Conservation (phyloP, 2,888 invertebrate genomes). For the Zygothrica quintamaculata region DNA sequence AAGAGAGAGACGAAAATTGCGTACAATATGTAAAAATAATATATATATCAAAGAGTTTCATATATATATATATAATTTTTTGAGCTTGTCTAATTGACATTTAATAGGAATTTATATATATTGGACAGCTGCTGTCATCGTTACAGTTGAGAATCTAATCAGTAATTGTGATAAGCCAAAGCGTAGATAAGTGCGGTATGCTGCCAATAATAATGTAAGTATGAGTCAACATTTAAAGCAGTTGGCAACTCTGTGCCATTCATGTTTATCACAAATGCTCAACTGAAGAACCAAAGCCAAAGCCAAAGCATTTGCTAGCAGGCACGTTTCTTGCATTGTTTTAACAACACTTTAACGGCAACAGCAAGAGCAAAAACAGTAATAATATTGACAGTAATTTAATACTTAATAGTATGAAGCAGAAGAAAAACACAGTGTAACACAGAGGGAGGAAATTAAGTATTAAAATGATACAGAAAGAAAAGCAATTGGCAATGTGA, state of each 20-base stretch:
- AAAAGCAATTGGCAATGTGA: too few species aligned
- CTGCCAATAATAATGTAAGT: background rate
- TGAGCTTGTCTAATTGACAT: constrained; percentile 56
- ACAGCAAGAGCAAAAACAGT: background rate
- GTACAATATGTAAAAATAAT: constrained; percentile 41
- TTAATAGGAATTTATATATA: constrained; percentile 48
- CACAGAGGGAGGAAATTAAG: too few species aligned
- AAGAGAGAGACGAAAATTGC: constrained; percentile 39
- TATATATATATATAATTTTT: background rate
- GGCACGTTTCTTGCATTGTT: constrained; percentile 12
- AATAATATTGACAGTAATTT: too few species aligned
- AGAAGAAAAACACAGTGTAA: too few species aligned
- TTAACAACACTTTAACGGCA: constrained; percentile 10
- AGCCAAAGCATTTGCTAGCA: constrained; percentile 33
- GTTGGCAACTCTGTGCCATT: too few species aligned
- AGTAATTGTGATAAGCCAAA: constrained; percentile 3
- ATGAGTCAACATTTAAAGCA: constrained; percentile 5
- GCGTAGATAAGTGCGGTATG: constrained; percentile 40
- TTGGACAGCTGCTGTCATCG: constrained; percentile 12
- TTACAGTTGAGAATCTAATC: constrained; percentile 34
- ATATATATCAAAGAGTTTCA: constrained; percentile 9
- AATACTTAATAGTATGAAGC: too few species aligned
- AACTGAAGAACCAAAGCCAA: too few species aligned
- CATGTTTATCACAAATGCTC: too few species aligned
- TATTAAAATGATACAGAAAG: too few species aligned